These are phyloP conservation scores for Macaca fascicularis DNA, from an alignment of 2,113 vertebrate genomes.

Conservation along the genomic window T2T-MFA8v1.1 NC_088390.1:84543001-84543500, in stretches of 20 bases:
- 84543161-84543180: fast-evolving
- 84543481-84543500: background rate
- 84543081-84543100: fast-evolving
- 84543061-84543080: fast-evolving
- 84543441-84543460: background rate
- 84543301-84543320: background rate
- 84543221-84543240: background rate
- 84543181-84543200: background rate
- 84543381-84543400: background rate
- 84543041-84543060: background rate
- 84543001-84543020: background rate
- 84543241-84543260: no score
- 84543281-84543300: background rate
- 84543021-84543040: background rate
- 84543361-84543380: background rate
- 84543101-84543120: no score
- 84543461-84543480: background rate
- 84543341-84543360: background rate
- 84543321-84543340: background rate
- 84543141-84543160: fast-evolving
- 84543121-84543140: background rate
- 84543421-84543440: background rate
- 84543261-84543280: fast-evolving
- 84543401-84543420: background rate
- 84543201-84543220: background rate